Evolutionary conservation across 2,113 vertebrate genomes (phyloP).

Genomic region (Crotalus horridus): DNA sequence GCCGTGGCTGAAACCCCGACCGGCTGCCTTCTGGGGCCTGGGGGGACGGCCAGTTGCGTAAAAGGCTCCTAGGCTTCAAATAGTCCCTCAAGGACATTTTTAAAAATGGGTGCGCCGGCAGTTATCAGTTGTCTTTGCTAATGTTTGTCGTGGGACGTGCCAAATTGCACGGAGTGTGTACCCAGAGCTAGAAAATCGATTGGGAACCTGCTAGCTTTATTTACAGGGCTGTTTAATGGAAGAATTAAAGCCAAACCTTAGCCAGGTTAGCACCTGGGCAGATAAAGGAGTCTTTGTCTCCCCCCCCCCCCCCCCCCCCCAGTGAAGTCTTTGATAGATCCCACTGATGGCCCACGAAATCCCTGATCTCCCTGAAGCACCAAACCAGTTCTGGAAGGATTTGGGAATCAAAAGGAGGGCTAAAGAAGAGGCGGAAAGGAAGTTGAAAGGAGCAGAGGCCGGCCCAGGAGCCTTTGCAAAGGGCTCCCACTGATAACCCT

Average conservation of each 20-base stretch:
- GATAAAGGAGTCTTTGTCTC: background rate
- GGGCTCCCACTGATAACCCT: accelerated
- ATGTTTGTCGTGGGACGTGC: background rate
- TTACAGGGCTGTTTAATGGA: background rate
- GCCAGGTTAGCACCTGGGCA: background rate
- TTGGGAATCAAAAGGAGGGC: background rate
- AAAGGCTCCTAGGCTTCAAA: background rate
- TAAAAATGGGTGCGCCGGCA: background rate
- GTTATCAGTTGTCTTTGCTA: background rate
- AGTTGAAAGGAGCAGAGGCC: background rate
- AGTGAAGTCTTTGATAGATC: too few species aligned
- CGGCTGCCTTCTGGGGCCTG: background rate
- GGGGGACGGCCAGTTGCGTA: background rate
- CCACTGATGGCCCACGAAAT: background rate
- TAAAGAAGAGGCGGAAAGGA: background rate
- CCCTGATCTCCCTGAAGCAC: background rate
- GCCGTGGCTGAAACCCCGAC: background rate
- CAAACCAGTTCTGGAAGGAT: background rate
- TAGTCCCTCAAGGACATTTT: background rate
- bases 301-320: too few species aligned
- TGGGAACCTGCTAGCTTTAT: background rate
- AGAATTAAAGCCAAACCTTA: background rate
- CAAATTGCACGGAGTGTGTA: background rate
- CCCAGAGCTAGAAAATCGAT: background rate
- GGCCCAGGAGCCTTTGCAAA: background rate